These are phyloP conservation scores for Drosophila hydei DNA, from an alignment of 1,140 invertebrate genomes.

Conservation along the genomic window DNA sequence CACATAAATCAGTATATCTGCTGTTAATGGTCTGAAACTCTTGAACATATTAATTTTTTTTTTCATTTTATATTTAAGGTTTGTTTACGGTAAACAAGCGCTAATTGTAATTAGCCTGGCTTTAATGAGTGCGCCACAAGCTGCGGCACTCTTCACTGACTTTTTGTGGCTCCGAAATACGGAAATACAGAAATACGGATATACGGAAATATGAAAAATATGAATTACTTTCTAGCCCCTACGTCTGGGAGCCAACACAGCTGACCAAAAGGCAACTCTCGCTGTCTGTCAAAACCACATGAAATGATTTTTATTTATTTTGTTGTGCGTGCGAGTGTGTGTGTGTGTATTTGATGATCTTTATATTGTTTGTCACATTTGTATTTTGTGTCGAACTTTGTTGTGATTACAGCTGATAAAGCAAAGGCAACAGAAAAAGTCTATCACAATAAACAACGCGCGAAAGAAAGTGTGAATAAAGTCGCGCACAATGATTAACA, in stretches of 20 bases:
- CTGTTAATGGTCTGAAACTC: constrained; percentile 31
- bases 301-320: constrained; percentile 40
- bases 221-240: constrained; percentile 50
- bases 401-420: constrained; percentile 77
- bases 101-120: constrained; percentile 67
- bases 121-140: constrained; percentile 35
- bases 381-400: constrained; percentile 65
- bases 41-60: constrained; percentile 10
- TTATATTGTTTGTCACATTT: constrained; percentile 57
- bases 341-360: constrained; percentile 23
- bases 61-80: constrained; percentile 5
- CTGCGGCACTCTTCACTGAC: constrained; percentile 22
- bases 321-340: constrained; percentile 12
- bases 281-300: constrained; percentile 36
- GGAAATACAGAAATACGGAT: background rate
- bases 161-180: constrained; percentile 16
- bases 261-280: constrained; percentile 55
- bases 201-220: background rate
- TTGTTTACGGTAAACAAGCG: constrained; percentile 59
- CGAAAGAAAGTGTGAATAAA: constrained; percentile 79
- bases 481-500: constrained; percentile 64
- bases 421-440: constrained; percentile 62
- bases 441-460: constrained; percentile 67
- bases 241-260: constrained; percentile 58
- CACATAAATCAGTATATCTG: constrained; percentile 8